Evolutionary conservation across 1,140 invertebrate species (phyloP).

Genomic region (Orius laevigatus): DNA sequence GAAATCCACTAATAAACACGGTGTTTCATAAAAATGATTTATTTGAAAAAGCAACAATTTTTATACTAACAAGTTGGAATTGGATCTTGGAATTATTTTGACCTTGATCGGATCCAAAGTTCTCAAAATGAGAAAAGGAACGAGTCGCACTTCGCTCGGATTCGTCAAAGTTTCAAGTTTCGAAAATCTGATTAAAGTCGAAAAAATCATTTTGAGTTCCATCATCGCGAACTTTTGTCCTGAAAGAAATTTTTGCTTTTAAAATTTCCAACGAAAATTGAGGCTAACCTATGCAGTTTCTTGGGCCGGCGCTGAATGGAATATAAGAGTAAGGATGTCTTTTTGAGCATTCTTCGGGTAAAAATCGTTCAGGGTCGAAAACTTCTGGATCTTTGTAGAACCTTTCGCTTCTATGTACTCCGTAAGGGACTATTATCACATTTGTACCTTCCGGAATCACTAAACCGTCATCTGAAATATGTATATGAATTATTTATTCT

Average conservation of each 20-base stretch:
- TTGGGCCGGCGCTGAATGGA: slow-evolving; percentile 56
- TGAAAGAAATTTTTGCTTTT: no score
- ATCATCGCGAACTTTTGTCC: slow-evolving; percentile 5
- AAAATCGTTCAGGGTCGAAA: slow-evolving; percentile 34
- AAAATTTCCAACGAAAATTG: no score
- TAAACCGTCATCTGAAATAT: slow-evolving; percentile 14
- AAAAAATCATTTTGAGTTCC: slow-evolving; percentile 2
- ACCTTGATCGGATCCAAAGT: not conserved
- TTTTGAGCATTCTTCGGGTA: slow-evolving; percentile 36
- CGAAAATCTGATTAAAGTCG: not conserved
- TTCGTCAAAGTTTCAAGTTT: not conserved
- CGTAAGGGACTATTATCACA: slow-evolving; percentile 16
- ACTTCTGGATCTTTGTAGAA: slow-evolving; percentile 29
- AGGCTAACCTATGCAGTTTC: slow-evolving; percentile 56
- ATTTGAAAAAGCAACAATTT: no score
- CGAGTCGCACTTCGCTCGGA: not conserved
- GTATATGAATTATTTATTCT: not conserved
- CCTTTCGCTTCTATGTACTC: slow-evolving; percentile 28
- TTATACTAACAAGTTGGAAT: no score
- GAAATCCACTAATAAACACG: no score
- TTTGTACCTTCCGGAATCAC: slow-evolving; percentile 16
- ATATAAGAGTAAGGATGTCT: slow-evolving; percentile 49
- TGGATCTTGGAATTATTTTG: not conserved
- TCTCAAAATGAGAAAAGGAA: not conserved
- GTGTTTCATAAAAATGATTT: no score